These are phyloP conservation scores for Polypterus senegalus DNA, from an alignment of 2,113 vertebrate species.

Conservation along the genomic window DNA sequence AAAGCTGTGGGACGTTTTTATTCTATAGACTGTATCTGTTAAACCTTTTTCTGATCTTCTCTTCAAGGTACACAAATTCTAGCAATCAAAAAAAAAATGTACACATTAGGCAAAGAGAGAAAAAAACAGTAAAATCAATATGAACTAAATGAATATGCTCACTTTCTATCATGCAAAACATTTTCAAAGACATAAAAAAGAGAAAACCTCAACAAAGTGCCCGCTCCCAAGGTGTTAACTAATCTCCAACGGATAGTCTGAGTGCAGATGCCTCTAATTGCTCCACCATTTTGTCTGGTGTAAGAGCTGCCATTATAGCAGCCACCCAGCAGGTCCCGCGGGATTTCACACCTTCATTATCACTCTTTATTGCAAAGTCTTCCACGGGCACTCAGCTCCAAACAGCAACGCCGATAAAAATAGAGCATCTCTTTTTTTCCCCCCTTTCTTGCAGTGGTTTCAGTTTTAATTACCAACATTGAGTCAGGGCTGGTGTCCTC, in stretches of 20 bases:
- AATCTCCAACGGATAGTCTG: slow-evolving; percentile 70
- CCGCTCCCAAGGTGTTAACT: slow-evolving; percentile 72
- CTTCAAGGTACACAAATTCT: no score
- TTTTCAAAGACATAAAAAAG: slow-evolving; percentile 37
- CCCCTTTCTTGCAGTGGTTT: slow-evolving; percentile 61
- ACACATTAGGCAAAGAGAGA: no score
- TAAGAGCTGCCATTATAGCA: slow-evolving; percentile 76
- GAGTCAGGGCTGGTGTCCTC: slow-evolving; percentile 71
- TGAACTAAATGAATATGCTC: not conserved
- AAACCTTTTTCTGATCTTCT: no score
- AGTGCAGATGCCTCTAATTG: slow-evolving; percentile 76
- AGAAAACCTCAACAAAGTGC: slow-evolving; percentile 54
- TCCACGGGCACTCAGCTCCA: slow-evolving; percentile 68
- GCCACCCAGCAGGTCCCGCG: slow-evolving; percentile 65
- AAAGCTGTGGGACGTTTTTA: no score
- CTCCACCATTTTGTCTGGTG: slow-evolving; percentile 74
- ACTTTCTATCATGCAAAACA: slow-evolving; percentile 33
- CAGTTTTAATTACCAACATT: slow-evolving; percentile 85
- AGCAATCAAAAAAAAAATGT: no score
- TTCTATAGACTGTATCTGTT: no score
- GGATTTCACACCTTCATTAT: slow-evolving; percentile 95
- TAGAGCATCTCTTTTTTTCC: slow-evolving; percentile 51
- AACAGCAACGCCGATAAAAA: slow-evolving; percentile 88
- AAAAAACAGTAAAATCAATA: no score
- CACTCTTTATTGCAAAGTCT: slow-evolving; percentile 89